phyloP scores from a whole-genome alignment of 1,140 invertebrate genomes.

The Parapsyche elsis region DNA sequence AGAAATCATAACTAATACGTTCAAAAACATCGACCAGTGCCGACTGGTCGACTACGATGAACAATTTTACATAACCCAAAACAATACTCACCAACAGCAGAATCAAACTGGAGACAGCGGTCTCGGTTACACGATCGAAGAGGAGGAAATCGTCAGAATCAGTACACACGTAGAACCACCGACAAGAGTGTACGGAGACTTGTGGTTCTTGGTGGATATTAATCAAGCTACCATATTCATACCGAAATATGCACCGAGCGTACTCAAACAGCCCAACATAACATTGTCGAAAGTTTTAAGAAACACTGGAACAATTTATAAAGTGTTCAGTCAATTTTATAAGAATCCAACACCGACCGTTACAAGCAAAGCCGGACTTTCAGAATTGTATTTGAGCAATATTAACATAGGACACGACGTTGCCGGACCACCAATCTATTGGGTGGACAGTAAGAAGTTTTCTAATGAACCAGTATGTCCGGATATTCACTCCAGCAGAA shows the following conservation, averaged over 20 bases:
- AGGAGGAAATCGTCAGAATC: slow-evolving; percentile 37
- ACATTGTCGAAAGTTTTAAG: slow-evolving; percentile 59
- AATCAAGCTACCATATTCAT: slow-evolving; percentile 62
- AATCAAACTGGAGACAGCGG: not conserved
- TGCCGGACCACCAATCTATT: slow-evolving; percentile 59
- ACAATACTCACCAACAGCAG: slow-evolving; percentile 13
- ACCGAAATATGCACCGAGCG: slow-evolving; percentile 59
- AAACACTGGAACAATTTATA: slow-evolving; percentile 59
- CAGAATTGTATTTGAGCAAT: slow-evolving; percentile 56
- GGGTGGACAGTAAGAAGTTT: slow-evolving; percentile 56
- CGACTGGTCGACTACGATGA: slow-evolving; percentile 45
- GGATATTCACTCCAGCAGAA: slow-evolving; percentile 34
- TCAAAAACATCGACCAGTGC: slow-evolving; percentile 49
- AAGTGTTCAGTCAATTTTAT: slow-evolving; percentile 60
- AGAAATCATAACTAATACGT: slow-evolving; percentile 58
- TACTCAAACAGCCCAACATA: slow-evolving; percentile 59
- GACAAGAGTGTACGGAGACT: slow-evolving; percentile 54
- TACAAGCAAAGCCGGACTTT: slow-evolving; percentile 44
- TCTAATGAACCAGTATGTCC: slow-evolving; percentile 16
- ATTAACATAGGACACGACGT: slow-evolving; percentile 58
- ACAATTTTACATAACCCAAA: slow-evolving; percentile 36
- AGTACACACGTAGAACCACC: slow-evolving; percentile 11
- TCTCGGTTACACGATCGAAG: slow-evolving; percentile 31
- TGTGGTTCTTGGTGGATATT: slow-evolving; percentile 63
- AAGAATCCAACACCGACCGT: slow-evolving; percentile 56